A percentile compares a stretch with the other conserved stretches of the same genome.
phyloP scores from a whole-genome alignment of 2,113 vertebrate species.

The Pampusana beccarii region DNA sequence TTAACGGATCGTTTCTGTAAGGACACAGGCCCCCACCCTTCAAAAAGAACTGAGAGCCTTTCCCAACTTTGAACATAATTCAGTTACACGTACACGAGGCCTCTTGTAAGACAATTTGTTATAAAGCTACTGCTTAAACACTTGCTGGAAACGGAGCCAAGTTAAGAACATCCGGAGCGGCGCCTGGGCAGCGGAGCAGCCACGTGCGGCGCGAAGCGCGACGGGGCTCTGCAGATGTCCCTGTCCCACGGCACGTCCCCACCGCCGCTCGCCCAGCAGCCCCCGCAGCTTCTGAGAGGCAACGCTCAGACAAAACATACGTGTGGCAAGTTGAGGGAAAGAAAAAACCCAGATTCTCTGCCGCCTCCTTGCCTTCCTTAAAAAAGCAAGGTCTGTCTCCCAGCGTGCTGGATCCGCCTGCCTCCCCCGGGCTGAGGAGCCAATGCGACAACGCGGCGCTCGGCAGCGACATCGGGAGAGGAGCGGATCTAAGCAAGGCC shows the following conservation, averaged over 20 bases:
- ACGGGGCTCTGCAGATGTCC: background rate
- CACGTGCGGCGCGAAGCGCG: no score
- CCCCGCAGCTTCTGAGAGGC: background rate
- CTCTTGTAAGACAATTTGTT: background rate
- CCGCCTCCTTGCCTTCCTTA: background rate
- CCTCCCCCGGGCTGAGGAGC: background rate
- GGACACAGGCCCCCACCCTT: background rate
- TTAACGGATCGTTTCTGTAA: background rate
- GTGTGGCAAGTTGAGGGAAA: background rate
- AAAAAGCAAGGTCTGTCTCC: conserved; percentile 30
- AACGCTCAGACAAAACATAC: background rate
- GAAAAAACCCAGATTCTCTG: background rate
- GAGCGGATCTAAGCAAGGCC: background rate
- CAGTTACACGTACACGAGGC: fast-evolving
- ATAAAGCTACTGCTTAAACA: background rate
- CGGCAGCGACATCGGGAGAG: fast-evolving
- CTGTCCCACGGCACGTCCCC: background rate
- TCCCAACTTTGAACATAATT: background rate
- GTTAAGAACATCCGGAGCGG: background rate
- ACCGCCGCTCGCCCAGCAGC: background rate
- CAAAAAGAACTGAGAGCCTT: background rate
- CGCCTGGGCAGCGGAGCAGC: no score
- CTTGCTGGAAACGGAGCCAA: background rate
- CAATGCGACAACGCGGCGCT: background rate
- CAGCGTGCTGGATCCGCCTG: background rate